Evolutionary conservation across 2,888 invertebrate species (phyloP).

Genomic region (Tachina grossa): DNA sequence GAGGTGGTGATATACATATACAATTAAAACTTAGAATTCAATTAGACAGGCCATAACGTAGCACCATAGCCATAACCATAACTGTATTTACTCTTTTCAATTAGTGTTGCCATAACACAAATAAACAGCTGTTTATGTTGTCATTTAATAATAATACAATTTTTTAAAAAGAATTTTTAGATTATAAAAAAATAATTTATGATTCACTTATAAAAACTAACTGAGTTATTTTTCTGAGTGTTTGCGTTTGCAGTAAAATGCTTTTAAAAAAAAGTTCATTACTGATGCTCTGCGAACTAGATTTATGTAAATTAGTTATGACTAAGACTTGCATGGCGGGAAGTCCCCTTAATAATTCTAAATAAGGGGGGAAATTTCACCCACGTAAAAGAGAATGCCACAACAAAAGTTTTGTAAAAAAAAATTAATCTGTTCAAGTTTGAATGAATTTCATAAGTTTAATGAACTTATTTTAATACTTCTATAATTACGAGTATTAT

Average conservation of each 20-base stretch:
- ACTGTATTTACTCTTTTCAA: too few species aligned
- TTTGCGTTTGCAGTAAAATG: neutral
- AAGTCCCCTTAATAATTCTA: neutral
- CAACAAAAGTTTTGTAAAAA: too few species aligned
- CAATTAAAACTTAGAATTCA: too few species aligned
- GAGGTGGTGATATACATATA: too few species aligned
- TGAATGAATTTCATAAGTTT: conserved; percentile 33
- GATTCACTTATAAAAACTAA: neutral
- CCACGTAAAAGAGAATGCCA: too few species aligned
- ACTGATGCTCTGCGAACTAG: neutral
- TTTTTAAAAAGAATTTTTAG: too few species aligned
- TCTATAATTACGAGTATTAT: neutral
- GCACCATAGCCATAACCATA: too few species aligned
- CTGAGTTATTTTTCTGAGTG: neutral
- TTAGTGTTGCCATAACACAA: too few species aligned
- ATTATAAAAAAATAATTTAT: neutral
- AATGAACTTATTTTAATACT: conserved; percentile 38
- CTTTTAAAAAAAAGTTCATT: neutral
- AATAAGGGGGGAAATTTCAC: neutral
- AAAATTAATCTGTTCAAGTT: neutral
- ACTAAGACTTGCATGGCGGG: neutral
- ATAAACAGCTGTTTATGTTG: too few species aligned
- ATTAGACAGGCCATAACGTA: too few species aligned
- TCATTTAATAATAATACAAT: too few species aligned
- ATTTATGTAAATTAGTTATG: conserved; percentile 11